Percentiles rank a stretch among this genome's conserved stretches.
Conservation (phyloP, 2,888 invertebrate genomes). For the Pseudolycoriella hygida region DNA sequence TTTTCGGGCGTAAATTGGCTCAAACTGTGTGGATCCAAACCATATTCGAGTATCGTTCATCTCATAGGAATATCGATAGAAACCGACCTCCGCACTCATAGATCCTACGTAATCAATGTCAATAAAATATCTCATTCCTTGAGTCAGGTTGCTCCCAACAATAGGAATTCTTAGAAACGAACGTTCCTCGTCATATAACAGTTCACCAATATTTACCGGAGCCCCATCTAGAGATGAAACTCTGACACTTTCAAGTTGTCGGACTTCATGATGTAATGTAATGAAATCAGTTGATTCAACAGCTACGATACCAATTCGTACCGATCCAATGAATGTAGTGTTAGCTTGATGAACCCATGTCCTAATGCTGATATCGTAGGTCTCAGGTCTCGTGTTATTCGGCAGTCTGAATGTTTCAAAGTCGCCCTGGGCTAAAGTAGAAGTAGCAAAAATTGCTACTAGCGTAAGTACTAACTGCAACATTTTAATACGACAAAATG, state of each 20-base stretch:
- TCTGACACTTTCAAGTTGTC: background rate
- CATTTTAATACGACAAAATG: no score
- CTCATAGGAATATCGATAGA: no score
- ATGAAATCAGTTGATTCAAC: background rate
- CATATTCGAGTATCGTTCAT: constrained; percentile 11
- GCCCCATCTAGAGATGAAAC: no score
- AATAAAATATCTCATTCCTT: constrained; percentile 4
- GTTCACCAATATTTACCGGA: constrained; percentile 36
- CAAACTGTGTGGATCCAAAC: constrained; percentile 49
- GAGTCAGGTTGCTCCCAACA: constrained; percentile 17
- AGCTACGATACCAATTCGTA: constrained; percentile 19
- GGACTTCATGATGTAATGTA: background rate
- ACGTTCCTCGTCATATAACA: constrained; percentile 37
- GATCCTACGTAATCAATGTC: background rate
- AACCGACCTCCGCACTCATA: no score
- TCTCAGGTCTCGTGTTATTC: constrained; percentile 30
- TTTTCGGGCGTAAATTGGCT: constrained; percentile 43
- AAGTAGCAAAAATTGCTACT: no score
- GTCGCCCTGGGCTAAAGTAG: background rate
- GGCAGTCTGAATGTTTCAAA: constrained; percentile 32
- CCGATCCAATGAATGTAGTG: constrained; percentile 25
- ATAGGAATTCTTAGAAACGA: constrained; percentile 44
- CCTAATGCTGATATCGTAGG: constrained; percentile 34
- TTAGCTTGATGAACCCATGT: constrained; percentile 29
- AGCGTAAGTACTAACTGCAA: no score